These are phyloP conservation scores for Anodontia alba DNA, from an alignment of 2,888 invertebrate genomes.

Conservation along the genomic window DNA sequence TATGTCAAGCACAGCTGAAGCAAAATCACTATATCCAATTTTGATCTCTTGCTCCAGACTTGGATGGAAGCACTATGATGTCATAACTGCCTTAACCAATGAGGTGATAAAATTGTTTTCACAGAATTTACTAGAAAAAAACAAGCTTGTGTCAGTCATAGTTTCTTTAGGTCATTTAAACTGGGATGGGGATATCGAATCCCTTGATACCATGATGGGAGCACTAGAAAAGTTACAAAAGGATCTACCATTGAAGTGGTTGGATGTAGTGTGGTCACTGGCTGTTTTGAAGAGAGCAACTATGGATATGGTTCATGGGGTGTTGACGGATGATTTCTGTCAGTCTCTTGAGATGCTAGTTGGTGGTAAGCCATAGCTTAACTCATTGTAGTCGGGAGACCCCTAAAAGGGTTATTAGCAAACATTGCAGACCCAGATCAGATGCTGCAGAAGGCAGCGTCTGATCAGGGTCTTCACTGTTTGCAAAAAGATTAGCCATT, in stretches of 20 bases:
- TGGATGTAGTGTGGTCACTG: background rate
- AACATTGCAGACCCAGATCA: too few relatives aligned
- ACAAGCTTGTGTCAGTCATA: background rate
- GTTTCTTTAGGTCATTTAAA: background rate
- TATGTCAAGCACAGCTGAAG: background rate
- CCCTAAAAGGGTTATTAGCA: too few relatives aligned
- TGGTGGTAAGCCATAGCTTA: too few relatives aligned
- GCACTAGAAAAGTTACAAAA: background rate
- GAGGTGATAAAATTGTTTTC: background rate
- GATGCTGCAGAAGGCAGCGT: too few relatives aligned
- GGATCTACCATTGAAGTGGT: background rate
- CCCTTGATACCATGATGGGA: background rate
- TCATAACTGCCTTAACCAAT: background rate
- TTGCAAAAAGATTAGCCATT: too few relatives aligned
- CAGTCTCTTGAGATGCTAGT: background rate
- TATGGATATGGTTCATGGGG: background rate
- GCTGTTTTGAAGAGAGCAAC: background rate
- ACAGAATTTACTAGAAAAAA: background rate
- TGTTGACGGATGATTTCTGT: background rate
- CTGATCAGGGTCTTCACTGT: too few relatives aligned
- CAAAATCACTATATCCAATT: background rate
- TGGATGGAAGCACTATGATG: background rate
- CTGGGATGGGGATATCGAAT: background rate
- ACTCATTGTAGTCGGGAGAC: too few relatives aligned
- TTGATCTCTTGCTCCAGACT: background rate